These are phyloP conservation scores for Fundulus diaphanus DNA, from an alignment of 2,797 vertebrate species.

Conservation along the genomic window DNA sequence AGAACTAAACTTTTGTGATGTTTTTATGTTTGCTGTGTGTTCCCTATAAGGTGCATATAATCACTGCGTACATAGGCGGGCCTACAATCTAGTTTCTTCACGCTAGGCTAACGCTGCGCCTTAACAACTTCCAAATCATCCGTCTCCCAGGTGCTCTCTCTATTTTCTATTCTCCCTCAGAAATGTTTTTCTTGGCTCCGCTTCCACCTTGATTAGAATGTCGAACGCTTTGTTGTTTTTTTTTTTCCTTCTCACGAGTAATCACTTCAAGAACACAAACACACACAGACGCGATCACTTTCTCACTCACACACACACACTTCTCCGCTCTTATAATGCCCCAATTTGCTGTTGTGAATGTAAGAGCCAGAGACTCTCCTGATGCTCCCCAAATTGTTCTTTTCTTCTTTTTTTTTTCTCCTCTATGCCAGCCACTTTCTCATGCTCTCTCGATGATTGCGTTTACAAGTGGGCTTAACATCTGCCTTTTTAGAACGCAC, in stretches of 20 bases:
- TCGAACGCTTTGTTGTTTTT: conserved; percentile 49
- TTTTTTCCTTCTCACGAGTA: conserved; percentile 50
- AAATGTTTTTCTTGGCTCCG: conserved; percentile 40
- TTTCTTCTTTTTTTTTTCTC: conserved; percentile 28
- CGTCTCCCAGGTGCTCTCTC: conserved; percentile 18
- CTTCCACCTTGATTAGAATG: conserved; percentile 68
- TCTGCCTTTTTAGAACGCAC: conserved; percentile 41
- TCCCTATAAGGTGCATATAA: conserved; percentile 5
- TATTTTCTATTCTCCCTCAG: conserved; percentile 41
- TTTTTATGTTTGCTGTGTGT: not conserved
- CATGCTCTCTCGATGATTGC: conserved; percentile 67
- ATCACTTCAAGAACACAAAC: conserved; percentile 60
- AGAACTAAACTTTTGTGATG: not conserved
- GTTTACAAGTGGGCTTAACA: conserved; percentile 69
- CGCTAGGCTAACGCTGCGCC: not conserved
- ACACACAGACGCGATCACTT: not conserved
- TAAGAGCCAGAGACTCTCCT: conserved; percentile 45
- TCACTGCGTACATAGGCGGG: conserved; percentile 11
- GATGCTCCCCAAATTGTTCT: conserved; percentile 66
- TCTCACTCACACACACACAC: conserved; percentile 16
- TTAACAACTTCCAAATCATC: conserved; percentile 26
- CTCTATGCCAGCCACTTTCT: conserved; percentile 58
- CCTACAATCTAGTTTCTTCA: conserved; percentile 9
- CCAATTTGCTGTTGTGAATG: conserved; percentile 59
- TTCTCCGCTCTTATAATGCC: conserved; percentile 51